Conservation (phyloP, 2,113 vertebrate genomes). For the Irena cyanogastra region DNA sequence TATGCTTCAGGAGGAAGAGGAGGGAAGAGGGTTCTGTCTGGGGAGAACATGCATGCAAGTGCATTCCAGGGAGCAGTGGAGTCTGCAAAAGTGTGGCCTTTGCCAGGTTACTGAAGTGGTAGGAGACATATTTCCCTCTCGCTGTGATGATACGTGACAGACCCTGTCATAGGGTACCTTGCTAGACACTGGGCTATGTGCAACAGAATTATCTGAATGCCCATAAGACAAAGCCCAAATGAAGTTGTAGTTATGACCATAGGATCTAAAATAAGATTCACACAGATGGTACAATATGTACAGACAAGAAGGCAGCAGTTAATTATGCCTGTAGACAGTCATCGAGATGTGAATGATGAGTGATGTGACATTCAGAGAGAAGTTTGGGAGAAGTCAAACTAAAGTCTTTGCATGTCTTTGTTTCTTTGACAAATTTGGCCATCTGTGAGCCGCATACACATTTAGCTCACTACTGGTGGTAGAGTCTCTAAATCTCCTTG, state of each 20-base stretch:
- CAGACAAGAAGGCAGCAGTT: background rate
- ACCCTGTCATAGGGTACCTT: background rate
- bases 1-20: background rate
- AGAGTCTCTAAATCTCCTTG: background rate
- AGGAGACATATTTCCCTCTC: background rate
- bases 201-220: background rate
- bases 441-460: background rate
- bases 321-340: background rate
- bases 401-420: background rate
- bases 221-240: accelerated
- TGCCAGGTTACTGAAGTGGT: background rate
- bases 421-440: background rate
- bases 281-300: background rate
- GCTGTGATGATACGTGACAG: background rate
- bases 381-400: background rate
- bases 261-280: background rate
- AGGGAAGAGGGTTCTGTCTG: background rate
- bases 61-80: accelerated
- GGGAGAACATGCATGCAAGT: background rate
- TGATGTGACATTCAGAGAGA: accelerated
- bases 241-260: background rate
- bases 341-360: background rate
- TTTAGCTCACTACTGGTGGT: background rate
- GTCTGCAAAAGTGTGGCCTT: background rate
- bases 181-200: background rate